Conservation (phyloP, 2,888 invertebrate species). For the Papilio gigon region DNA sequence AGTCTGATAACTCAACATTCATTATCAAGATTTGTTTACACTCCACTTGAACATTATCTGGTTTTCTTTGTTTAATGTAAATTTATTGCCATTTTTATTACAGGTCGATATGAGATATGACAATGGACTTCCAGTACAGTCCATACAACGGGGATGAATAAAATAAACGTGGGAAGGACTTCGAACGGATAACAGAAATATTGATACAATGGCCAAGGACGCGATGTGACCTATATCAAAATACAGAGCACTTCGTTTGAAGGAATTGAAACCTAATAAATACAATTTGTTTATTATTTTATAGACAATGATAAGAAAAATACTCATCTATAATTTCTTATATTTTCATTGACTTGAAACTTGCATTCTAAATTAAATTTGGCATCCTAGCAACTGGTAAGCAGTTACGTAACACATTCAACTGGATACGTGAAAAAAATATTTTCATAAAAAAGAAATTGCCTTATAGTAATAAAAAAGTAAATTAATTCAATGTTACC, state of each 20-base stretch:
- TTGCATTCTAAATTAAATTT: too few species aligned
- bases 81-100: not conserved
- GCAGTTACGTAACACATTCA: not conserved
- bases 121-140: not conserved
- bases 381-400: too few species aligned
- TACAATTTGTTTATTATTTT: too few species aligned
- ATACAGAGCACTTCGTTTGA: too few species aligned
- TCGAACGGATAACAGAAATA: too few species aligned
- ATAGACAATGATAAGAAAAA: too few species aligned
- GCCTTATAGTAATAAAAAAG: not conserved
- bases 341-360: too few species aligned
- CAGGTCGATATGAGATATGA: not conserved
- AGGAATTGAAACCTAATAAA: too few species aligned
- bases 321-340: too few species aligned
- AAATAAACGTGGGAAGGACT: not conserved
- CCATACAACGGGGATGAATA: not conserved
- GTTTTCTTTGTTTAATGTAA: not conserved
- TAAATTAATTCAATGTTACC: not conserved
- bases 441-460: not conserved
- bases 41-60: slow-evolving; percentile 7
- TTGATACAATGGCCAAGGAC: too few species aligned
- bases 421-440: not conserved
- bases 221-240: too few species aligned
- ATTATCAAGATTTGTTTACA: slow-evolving; percentile 17
- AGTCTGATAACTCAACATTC: not conserved